Conservation (phyloP, 2,113 vertebrate genomes). For the Furnarius figulus region DNA sequence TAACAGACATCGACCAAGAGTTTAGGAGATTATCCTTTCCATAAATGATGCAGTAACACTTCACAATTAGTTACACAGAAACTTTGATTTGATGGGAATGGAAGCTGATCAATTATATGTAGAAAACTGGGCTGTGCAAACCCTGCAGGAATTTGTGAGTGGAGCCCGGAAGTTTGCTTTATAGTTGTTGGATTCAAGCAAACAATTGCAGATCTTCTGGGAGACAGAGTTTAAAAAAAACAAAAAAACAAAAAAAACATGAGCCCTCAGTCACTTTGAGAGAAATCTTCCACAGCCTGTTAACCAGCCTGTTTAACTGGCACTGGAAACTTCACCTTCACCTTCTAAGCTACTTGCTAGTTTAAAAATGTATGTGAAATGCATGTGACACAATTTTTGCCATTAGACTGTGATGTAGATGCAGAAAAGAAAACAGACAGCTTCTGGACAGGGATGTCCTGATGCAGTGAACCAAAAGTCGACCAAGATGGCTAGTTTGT, state of each 20-base stretch:
- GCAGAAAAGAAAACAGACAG: not conserved
- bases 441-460: not conserved
- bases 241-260: not conserved
- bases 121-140: not conserved
- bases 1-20: not conserved
- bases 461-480: not conserved
- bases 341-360: not conserved
- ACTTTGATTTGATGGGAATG: not conserved
- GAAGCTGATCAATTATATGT: not conserved
- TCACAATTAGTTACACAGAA: not conserved
- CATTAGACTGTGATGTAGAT: not conserved
- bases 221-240: not conserved
- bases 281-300: not conserved
- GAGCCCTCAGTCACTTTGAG: not conserved
- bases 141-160: not conserved
- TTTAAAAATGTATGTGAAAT: not conserved
- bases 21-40: not conserved
- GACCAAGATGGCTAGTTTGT: not conserved
- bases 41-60: not conserved
- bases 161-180: not conserved
- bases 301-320: not conserved
- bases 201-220: not conserved
- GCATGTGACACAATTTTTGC: not conserved
- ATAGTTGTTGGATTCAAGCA: not conserved
- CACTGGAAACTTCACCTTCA: not conserved